Evolutionary conservation across 2,113 vertebrate genomes (phyloP).

Genomic region (Dicentrarchus labrax): DNA sequence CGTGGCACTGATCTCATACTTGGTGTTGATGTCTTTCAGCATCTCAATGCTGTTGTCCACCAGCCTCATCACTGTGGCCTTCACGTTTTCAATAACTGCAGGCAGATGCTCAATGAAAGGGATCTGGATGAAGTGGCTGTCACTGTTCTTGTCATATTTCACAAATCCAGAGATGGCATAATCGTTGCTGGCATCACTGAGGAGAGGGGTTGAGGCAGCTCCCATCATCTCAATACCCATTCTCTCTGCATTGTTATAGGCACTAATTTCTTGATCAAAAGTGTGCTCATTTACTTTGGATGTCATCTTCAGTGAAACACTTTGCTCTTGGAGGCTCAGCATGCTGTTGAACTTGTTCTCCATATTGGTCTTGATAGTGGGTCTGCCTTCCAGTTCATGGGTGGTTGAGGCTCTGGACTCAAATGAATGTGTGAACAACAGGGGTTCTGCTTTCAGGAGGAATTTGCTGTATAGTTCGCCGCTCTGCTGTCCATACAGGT

Average conservation of each 20-base stretch:
- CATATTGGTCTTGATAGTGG: slow-evolving; percentile 80
- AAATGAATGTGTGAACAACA: slow-evolving; percentile 87
- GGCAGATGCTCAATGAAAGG: slow-evolving; percentile 89
- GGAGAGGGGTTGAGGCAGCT: slow-evolving; percentile 82
- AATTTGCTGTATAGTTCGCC: slow-evolving; percentile 92
- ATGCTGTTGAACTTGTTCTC: slow-evolving; percentile 86
- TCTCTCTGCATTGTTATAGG: slow-evolving; percentile 87
- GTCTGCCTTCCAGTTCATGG: slow-evolving; percentile 77
- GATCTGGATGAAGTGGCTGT: slow-evolving; percentile 87
- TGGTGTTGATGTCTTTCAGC: slow-evolving; percentile 85
- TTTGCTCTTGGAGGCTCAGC: slow-evolving; percentile 89
- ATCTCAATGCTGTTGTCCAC: slow-evolving; percentile 80
- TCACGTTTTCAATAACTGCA: slow-evolving; percentile 85
- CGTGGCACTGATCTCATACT: slow-evolving; percentile 84
- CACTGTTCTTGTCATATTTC: slow-evolving; percentile 94
- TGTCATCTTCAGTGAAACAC: slow-evolving; percentile 85
- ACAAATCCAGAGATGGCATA: slow-evolving; percentile 88
- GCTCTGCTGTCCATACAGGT: slow-evolving; percentile 86
- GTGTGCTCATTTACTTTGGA: slow-evolving; percentile 87
- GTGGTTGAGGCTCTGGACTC: slow-evolving; percentile 89
- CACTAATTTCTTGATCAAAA: slow-evolving; percentile 86
- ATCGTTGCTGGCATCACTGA: slow-evolving; percentile 79
- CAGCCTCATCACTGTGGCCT: slow-evolving; percentile 74
- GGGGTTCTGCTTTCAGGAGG: slow-evolving; percentile 89
- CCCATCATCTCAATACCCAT: slow-evolving; percentile 87